phyloP scores from a whole-genome alignment of 1,140 invertebrate species.

The Ceratina australensis region DNA sequence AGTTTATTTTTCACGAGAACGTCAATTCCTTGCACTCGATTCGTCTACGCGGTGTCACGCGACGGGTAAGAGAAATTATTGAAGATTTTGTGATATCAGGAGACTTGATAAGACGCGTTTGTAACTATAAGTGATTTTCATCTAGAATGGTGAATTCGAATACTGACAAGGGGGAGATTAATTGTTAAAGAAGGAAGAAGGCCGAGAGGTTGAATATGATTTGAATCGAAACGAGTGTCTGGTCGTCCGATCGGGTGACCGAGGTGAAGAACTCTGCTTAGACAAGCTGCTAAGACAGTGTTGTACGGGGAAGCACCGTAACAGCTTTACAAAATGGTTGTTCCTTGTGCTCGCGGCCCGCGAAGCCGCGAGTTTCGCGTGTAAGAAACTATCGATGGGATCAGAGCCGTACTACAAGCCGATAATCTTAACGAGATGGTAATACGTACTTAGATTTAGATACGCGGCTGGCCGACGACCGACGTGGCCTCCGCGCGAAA shows the following conservation, averaged over 20 bases:
- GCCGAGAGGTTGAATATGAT: no score
- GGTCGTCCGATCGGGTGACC: no score
- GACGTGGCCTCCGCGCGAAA: neutral
- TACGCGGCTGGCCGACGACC: neutral
- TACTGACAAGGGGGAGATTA: no score
- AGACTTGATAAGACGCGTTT: neutral
- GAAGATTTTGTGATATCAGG: neutral
- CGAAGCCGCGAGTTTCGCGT: slow-evolving; percentile 16
- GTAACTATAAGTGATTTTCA: neutral
- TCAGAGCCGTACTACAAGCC: slow-evolving; percentile 52
- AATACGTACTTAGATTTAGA: slow-evolving; percentile 51
- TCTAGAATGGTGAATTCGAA: neutral
- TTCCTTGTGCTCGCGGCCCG: slow-evolving; percentile 44
- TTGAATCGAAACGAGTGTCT: neutral
- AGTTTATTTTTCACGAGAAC: slow-evolving; percentile 24
- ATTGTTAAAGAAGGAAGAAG: no score
- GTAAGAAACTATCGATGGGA: slow-evolving; percentile 55
- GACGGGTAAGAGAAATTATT: neutral
- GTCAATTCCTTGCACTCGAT: slow-evolving; percentile 2
- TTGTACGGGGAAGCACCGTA: neutral
- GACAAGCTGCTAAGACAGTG: no score
- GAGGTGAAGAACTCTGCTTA: no score
- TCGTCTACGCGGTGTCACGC: no score
- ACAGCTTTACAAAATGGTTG: slow-evolving; percentile 54
- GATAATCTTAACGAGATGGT: slow-evolving; percentile 41